Evolutionary conservation across 2,797 vertebrate species (phyloP).

Genomic region (Acanthurus tractus): DNA sequence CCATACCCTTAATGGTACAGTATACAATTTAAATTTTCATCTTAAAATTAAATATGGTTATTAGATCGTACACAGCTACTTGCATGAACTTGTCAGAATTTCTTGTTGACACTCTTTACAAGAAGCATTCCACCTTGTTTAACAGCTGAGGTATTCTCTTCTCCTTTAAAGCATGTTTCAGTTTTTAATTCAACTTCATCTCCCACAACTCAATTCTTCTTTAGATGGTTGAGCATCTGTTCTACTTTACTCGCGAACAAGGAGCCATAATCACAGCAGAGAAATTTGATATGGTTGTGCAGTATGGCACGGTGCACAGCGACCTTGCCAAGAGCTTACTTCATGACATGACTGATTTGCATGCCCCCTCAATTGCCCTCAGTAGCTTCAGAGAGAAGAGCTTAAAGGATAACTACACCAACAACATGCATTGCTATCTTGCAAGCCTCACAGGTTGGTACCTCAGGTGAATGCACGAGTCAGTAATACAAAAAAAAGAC

Average conservation of each 20-base stretch:
- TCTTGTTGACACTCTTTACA: too few relatives aligned
- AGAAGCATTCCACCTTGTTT: too few relatives aligned
- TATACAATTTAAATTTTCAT: background rate
- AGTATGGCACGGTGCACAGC: constrained; percentile 81
- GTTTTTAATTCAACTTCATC: constrained; percentile 3
- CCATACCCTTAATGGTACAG: constrained; percentile 84
- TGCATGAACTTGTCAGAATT: background rate
- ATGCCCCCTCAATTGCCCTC: constrained; percentile 81
- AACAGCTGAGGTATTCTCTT: too few relatives aligned
- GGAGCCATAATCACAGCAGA: constrained; percentile 81
- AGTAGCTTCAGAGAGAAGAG: constrained; percentile 83
- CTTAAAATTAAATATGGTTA: too few relatives aligned
- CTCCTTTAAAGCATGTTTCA: too few relatives aligned
- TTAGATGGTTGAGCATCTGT: constrained; percentile 81
- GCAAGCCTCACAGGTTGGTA: constrained; percentile 87
- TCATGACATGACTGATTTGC: constrained; percentile 81
- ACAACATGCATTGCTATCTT: constrained; percentile 86
- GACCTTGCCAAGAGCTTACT: constrained; percentile 76
- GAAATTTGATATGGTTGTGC: constrained; percentile 82
- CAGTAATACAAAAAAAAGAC: too few relatives aligned
- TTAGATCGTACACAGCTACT: background rate
- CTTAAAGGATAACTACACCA: constrained; percentile 86
- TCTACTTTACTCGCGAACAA: constrained; percentile 85
- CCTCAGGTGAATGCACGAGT: too few relatives aligned
- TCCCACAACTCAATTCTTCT: background rate